Percentiles rank a stretch among this genome's conserved stretches.
Conservation (phyloP, 92 coral and sea anemone genomes). For the Muricea muricata region DNA sequence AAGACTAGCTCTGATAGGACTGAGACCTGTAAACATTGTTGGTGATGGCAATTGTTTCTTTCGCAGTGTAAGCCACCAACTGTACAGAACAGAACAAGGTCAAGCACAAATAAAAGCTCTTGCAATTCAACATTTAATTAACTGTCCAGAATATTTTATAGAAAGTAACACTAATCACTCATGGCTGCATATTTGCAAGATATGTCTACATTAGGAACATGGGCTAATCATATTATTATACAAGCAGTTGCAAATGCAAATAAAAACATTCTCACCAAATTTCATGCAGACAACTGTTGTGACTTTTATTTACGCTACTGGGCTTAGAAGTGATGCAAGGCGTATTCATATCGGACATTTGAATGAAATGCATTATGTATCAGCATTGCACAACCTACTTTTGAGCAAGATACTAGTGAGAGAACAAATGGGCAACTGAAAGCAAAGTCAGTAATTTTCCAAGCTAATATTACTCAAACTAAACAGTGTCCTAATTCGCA, state of each 20-base stretch:
- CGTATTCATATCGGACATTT: conserved; percentile 28
- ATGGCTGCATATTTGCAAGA: not conserved
- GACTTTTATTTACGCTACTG: not conserved
- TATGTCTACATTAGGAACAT: no score
- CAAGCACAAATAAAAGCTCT: conserved; percentile 35
- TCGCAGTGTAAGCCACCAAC: no score
- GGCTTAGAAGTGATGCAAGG: no score
- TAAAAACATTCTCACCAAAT: not conserved
- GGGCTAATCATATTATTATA: no score
- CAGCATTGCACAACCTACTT: conserved; percentile 46
- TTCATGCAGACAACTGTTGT: not conserved
- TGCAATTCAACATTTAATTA: no score
- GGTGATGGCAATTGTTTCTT: no score
- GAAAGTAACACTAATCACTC: no score
- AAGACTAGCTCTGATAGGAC: conserved; percentile 36
- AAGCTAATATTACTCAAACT: conserved; percentile 24
- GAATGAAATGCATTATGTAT: no score
- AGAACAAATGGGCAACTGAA: conserved; percentile 25
- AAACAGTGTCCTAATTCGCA: not conserved
- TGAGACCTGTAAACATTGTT: conserved; percentile 35
- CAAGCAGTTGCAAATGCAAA: not conserved
- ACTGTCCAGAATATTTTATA: no score
- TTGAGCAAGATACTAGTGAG: conserved; percentile 25
- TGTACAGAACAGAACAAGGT: no score
- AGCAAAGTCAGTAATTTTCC: conserved; percentile 24